These are phyloP conservation scores for Phylloscopus trochilus DNA, from an alignment of 2,113 vertebrate species.

Conservation along the genomic window DNA sequence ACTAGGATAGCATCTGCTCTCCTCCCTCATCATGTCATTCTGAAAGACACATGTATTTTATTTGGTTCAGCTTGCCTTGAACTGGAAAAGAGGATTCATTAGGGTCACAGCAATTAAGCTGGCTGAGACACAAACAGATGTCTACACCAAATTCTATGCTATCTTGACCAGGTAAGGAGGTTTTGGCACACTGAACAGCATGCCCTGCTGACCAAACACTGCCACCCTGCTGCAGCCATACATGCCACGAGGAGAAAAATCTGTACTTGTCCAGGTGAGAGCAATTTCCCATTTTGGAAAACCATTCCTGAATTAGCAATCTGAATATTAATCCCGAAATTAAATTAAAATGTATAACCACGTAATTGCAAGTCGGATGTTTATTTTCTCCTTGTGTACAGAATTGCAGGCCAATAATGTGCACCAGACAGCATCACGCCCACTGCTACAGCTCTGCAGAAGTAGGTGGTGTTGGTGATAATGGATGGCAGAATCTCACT, in stretches of 20 bases:
- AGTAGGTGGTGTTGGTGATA: conserved; percentile 71
- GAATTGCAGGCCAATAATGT: conserved; percentile 57
- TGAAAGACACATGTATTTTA: not conserved
- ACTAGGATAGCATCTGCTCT: not conserved
- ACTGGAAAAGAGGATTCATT: not conserved
- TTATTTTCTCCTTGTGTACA: conserved; percentile 22
- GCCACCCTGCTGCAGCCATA: not conserved
- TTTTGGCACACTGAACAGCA: not conserved
- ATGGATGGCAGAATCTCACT: conserved; percentile 75
- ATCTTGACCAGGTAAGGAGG: not conserved
- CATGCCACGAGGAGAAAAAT: not conserved
- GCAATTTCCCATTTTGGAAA: not conserved
- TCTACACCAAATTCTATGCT: not conserved
- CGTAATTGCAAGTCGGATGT: not conserved
- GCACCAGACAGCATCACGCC: conserved; percentile 72
- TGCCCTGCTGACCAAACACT: not conserved
- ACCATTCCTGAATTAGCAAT: not conserved
- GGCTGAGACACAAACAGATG: not conserved
- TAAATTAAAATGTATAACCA: not conserved
- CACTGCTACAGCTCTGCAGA: conserved; percentile 68
- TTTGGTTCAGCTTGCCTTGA: not conserved
- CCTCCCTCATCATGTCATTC: not conserved
- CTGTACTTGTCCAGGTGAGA: not conserved
- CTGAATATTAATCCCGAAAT: not conserved
- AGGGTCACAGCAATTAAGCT: not conserved